A percentile compares a stretch with the other conserved stretches of the same genome.
phyloP scores from a whole-genome alignment of 1,140 invertebrate species.

The Oedothorax gibbosus region DNA sequence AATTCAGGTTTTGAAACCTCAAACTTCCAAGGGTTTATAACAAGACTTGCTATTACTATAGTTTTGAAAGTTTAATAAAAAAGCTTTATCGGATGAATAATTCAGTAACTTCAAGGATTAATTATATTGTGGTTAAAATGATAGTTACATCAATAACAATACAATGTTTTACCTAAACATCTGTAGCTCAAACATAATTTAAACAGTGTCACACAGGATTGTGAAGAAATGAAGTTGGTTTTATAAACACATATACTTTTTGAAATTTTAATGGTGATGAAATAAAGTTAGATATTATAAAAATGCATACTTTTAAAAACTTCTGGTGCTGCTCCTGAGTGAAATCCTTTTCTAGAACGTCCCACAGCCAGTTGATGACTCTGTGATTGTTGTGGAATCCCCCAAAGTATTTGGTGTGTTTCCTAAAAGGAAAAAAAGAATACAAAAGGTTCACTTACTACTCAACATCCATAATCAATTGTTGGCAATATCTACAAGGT shows the following conservation, averaged over 20 bases:
- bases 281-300: neutral
- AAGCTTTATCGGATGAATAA: no score
- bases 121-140: no score
- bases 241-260: neutral
- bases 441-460: no score
- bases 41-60: no score
- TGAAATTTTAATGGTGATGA: neutral
- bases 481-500: no score
- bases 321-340: conserved; percentile 88
- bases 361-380: conserved; percentile 98
- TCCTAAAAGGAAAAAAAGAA: conserved; percentile 67
- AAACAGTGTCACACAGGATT: neutral
- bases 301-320: conserved; percentile 83
- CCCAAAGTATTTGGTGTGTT: conserved; percentile 98
- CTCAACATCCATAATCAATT: no score
- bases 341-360: conserved; percentile 97
- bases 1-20: no score
- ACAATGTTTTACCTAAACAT: no score
- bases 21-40: no score
- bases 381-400: conserved; percentile 99
- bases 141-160: no score
- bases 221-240: neutral
- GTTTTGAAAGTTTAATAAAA: no score
- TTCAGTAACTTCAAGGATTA: no score
- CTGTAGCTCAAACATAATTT: neutral